These are phyloP conservation scores for Vanacampus margaritifer DNA, from an alignment of 2,113 vertebrate genomes.

Conservation along the genomic window DNA sequence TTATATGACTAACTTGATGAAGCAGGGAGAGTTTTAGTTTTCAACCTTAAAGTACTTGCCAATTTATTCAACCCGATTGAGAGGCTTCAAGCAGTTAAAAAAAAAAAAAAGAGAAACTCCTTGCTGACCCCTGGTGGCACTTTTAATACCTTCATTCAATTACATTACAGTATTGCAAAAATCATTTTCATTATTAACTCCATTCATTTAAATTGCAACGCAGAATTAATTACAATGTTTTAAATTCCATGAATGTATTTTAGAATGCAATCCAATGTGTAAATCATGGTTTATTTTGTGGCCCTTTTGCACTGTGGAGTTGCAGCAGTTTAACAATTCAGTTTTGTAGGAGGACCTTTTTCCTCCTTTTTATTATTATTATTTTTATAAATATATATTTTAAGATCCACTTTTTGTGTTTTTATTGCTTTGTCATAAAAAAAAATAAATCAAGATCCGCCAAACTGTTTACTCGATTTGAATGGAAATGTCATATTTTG, in stretches of 20 bases:
- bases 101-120: neutral
- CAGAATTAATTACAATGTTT: neutral
- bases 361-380: too few species aligned
- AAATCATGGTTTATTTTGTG: neutral
- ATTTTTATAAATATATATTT: neutral
- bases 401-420: constrained; percentile 4
- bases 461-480: neutral
- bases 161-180: too few species aligned
- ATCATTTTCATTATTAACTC: neutral
- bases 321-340: constrained; percentile 7
- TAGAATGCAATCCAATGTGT: neutral
- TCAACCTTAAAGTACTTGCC: neutral
- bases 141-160: neutral
- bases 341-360: constrained; percentile 14
- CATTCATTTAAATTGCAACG: neutral
- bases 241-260: too few species aligned
- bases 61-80: neutral
- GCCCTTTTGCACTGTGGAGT: neutral
- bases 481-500: neutral
- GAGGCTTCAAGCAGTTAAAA: neutral
- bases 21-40: neutral
- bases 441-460: constrained; percentile 13
- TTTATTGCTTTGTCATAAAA: constrained; percentile 15
- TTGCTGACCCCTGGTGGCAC: constrained; percentile 54
- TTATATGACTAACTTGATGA: neutral